Evolutionary conservation across 92 coral and sea anemone species (phyloP), one percentile per base, ranked within the genome.

Genomic region (Umimayanthus kanabou): DNA sequence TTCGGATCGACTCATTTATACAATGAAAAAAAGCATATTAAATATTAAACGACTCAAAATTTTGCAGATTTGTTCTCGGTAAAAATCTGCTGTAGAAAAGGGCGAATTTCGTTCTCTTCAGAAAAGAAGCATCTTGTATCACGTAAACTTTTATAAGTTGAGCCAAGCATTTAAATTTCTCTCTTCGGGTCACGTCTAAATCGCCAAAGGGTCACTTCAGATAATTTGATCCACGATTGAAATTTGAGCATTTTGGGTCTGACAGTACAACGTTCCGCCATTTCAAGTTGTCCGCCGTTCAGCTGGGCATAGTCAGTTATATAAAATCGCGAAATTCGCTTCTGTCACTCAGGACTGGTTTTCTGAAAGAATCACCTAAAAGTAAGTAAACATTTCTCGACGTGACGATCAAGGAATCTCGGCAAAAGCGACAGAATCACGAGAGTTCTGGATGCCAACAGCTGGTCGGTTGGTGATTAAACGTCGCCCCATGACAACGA

Each of bases 11-110:
- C 33, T 20, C 61, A 78, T 49, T 53, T 50, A 29, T 79, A 29
- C 67, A 25, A 49, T 26, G 28, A 37, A 50, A 69, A 64, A 70
- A 71, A 70, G 67, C 87, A 47, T 74, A 88, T 91, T 84, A 91
- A 91, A 88, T 88, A 91, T 91, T 91, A 88, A 88, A 79, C 57
- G 82, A 84, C 20, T 79, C 86, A 85, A 85, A 85, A 80, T 45
- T 91, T 89, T 85, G 73, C 86, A 74, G 91, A 86, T 87, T 79
- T 81, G 73, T 74, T 71, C 91, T 58, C 86, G 70, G 23, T 55
- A 49, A 84, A 84, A 73, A 79, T 64, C 76, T 39, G 61, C 70
- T 26, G 47, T 42, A 4, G 66, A 10, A 71, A 18, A 67, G 42
- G 16, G 33, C 4, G 25, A 40, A 13, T n/a, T 26, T 72, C 15